Evolutionary conservation across 2,113 vertebrate species (phyloP).

Genomic region (Salvator merianae): DNA sequence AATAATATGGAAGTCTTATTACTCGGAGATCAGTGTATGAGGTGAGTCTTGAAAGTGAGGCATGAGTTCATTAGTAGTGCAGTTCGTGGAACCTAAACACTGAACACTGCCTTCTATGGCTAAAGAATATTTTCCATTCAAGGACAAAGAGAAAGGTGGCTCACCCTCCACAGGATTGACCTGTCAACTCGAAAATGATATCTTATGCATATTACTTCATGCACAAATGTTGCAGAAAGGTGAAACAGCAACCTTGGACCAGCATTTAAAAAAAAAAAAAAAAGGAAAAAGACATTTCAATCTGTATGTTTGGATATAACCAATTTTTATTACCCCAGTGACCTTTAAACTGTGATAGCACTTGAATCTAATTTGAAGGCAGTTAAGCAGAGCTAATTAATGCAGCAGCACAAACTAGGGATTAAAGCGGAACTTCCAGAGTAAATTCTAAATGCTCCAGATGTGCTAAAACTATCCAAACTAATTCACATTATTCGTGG

Average conservation of each 20-base stretch:
- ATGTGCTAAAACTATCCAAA: slow-evolving; percentile 48
- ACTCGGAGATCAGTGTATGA: not conserved
- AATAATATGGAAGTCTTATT: not conserved
- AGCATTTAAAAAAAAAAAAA: not conserved
- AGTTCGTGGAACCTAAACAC: not conserved
- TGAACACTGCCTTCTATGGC: not conserved
- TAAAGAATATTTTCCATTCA: not conserved
- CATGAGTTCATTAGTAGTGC: not conserved
- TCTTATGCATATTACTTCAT: not conserved
- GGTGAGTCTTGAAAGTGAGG: not conserved
- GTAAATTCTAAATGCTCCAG: slow-evolving; percentile 49
- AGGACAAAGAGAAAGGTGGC: not conserved
- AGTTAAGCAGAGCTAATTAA: slow-evolving; percentile 11
- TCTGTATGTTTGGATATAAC: not conserved
- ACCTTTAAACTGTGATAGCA: slow-evolving; percentile 1
- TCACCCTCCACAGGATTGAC: not conserved
- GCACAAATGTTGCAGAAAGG: not conserved
- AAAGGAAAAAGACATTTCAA: not conserved
- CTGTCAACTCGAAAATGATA: not conserved
- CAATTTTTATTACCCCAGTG: not conserved
- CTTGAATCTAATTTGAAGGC: not conserved
- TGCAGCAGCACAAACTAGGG: not conserved
- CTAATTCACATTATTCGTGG: slow-evolving; percentile 52
- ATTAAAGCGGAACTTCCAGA: slow-evolving; percentile 36
- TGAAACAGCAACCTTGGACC: not conserved